phyloP scores from a whole-genome alignment of 2,113 vertebrate genomes.

The Pitta sordida region DNA sequence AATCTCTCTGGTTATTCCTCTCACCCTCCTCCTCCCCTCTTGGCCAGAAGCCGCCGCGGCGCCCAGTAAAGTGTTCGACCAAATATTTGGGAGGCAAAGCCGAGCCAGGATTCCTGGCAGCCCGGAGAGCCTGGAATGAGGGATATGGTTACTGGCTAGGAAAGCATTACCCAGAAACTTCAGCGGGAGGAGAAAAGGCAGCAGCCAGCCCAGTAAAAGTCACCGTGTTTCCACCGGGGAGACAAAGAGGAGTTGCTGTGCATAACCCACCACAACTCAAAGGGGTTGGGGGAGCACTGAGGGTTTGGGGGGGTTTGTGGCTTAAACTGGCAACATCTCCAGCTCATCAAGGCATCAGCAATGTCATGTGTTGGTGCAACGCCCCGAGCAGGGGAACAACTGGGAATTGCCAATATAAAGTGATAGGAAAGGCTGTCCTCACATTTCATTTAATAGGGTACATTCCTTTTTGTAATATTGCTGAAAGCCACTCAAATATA shows the following conservation, averaged over 20 bases:
- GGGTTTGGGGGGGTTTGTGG: background rate
- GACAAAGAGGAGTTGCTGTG: background rate
- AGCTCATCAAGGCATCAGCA: background rate
- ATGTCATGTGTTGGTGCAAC: background rate
- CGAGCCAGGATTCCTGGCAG: background rate
- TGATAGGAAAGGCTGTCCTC: conserved; percentile 26
- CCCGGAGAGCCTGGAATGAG: background rate
- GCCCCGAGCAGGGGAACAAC: background rate
- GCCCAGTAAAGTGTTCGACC: background rate
- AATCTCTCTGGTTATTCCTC: background rate
- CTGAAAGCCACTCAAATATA: background rate
- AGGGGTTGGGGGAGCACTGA: background rate
- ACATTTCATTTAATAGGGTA: conserved; percentile 1
- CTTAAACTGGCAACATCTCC: background rate
- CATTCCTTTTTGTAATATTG: background rate
- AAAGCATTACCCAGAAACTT: background rate
- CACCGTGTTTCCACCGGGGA: background rate
- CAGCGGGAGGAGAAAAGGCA: background rate
- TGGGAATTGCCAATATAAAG: background rate
- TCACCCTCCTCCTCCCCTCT: background rate
- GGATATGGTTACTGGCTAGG: background rate
- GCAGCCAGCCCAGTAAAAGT: background rate
- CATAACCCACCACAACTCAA: accelerated
- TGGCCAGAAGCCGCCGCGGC: background rate
- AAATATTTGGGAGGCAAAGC: accelerated